Evolutionary conservation across 2,888 invertebrate genomes (phyloP).

Genomic region (Mesochorus sp.): DNA sequence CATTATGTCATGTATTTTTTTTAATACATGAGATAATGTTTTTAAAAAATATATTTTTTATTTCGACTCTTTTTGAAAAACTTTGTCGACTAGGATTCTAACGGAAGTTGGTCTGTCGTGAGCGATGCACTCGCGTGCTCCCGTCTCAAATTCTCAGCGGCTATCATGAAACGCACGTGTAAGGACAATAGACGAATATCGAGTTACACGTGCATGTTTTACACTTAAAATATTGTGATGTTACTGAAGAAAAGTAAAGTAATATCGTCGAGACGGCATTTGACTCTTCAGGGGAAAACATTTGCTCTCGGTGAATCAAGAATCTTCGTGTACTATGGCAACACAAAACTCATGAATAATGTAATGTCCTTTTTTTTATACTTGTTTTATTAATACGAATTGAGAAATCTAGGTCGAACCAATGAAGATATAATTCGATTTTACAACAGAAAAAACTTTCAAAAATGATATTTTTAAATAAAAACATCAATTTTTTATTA

Average conservation of each 20-base stretch:
- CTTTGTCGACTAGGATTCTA: not conserved
- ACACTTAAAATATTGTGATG: not conserved
- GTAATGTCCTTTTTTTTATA: slow-evolving; percentile 5
- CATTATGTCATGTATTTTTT: not conserved
- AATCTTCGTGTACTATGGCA: not conserved
- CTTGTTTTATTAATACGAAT: not conserved
- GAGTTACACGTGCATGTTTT: slow-evolving; percentile 30
- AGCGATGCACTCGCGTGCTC: slow-evolving; percentile 28
- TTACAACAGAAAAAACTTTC: not conserved
- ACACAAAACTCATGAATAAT: slow-evolving; percentile 38
- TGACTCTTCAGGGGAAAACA: not conserved
- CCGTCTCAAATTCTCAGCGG: slow-evolving; percentile 42
- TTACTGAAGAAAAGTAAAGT: slow-evolving; percentile 42
- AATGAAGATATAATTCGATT: not conserved
- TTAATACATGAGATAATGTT: not conserved
- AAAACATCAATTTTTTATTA: no score
- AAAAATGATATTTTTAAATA: no score
- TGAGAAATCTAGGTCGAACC: not conserved
- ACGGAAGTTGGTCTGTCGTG: not conserved
- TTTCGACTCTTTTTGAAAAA: not conserved
- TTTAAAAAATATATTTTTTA: not conserved
- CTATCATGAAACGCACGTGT: slow-evolving; percentile 23
- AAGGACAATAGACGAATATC: slow-evolving; percentile 47
- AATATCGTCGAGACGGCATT: slow-evolving; percentile 33
- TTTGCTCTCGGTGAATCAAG: not conserved